phyloP scores from a whole-genome alignment of 2,797 vertebrate species.

The Podarcis lilfordi region DNA sequence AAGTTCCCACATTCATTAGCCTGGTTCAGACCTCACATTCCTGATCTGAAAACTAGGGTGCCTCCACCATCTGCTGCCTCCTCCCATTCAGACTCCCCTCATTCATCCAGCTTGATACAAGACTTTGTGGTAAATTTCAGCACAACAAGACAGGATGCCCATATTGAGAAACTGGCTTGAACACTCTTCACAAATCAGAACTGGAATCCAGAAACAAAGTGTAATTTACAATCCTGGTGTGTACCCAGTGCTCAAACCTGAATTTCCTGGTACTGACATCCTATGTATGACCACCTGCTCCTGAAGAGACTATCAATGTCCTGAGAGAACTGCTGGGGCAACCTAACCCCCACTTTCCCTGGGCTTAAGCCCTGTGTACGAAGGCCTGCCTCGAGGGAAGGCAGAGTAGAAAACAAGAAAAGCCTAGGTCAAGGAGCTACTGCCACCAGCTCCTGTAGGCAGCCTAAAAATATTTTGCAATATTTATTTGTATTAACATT shows the following conservation, averaged over 20 bases:
- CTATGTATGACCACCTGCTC: too few species aligned
- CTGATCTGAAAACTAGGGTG: constrained; percentile 14
- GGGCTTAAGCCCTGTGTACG: too few species aligned
- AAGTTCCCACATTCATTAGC: background rate
- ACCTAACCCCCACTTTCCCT: too few species aligned
- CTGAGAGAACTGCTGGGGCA: too few species aligned
- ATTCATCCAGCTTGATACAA: background rate
- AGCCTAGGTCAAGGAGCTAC: too few species aligned
- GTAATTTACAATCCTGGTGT: background rate
- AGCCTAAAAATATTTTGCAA: too few species aligned
- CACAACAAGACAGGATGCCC: background rate
- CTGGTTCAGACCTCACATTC: background rate
- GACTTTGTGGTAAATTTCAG: background rate
- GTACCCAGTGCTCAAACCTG: background rate
- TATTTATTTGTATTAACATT: too few species aligned
- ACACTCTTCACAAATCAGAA: background rate
- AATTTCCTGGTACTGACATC: background rate
- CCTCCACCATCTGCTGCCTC: background rate
- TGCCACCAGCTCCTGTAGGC: too few species aligned
- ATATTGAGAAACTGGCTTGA: background rate
- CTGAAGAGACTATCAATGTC: too few species aligned
- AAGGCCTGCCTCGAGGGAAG: too few species aligned
- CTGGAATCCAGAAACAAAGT: background rate
- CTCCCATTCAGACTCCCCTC: background rate
- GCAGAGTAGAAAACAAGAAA: too few species aligned